phyloP scores from a whole-genome alignment of 2,888 invertebrate genomes.

The Argynnis bischoffii region DNA sequence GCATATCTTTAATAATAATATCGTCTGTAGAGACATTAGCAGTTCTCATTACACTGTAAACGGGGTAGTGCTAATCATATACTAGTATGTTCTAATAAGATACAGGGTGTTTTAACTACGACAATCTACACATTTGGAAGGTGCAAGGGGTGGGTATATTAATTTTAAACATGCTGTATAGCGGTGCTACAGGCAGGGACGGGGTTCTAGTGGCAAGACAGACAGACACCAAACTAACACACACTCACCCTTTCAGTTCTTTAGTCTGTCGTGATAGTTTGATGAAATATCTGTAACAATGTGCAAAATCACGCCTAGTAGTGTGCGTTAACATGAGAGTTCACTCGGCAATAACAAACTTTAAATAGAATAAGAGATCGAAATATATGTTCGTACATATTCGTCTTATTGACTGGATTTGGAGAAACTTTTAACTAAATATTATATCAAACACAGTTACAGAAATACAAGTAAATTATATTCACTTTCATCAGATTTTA shows the following conservation, averaged over 20 bases:
- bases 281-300: conserved; percentile 68
- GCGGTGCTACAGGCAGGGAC: conserved; percentile 10
- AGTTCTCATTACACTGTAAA: background rate
- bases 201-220: conserved; percentile 28
- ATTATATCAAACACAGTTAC: too few relatives aligned
- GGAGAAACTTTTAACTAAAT: too few relatives aligned
- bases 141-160: background rate
- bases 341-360: conserved; percentile 20
- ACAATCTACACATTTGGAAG: conserved; percentile 14
- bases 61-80: background rate
- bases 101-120: conserved; percentile 10
- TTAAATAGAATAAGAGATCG: background rate
- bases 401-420: background rate
- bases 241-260: conserved; percentile 70
- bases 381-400: background rate
- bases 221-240: conserved; percentile 61
- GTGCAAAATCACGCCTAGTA: conserved; percentile 51
- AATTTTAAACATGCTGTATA: conserved; percentile 13
- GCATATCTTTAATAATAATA: too few relatives aligned
- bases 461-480: too few relatives aligned
- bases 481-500: too few relatives aligned
- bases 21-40: too few relatives aligned
- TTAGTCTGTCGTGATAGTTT: conserved; percentile 64
- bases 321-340: conserved; percentile 25
- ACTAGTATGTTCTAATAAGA: background rate